phyloP scores from a whole-genome alignment of 1,140 invertebrate genomes.

The Platyscapa corneri region DNA sequence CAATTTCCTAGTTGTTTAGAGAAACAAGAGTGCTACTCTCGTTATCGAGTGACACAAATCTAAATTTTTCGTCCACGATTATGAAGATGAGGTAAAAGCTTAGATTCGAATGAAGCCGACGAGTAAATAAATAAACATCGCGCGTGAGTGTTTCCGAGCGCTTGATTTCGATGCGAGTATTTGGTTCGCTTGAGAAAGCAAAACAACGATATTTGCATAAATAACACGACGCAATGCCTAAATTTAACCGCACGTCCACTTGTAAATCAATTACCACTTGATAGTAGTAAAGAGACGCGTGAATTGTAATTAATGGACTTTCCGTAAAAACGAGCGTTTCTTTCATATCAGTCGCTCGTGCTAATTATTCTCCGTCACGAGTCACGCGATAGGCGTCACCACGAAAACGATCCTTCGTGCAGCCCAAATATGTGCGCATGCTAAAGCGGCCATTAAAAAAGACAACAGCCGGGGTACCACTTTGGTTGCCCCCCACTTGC shows the following conservation, averaged over 20 bases:
- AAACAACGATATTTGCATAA: too few species aligned
- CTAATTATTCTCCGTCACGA: constrained; percentile 41
- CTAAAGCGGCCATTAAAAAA: background rate
- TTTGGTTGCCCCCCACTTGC: background rate
- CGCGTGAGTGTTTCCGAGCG: too few species aligned
- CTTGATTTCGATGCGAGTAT: too few species aligned
- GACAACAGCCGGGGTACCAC: background rate
- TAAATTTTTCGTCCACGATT: too few species aligned
- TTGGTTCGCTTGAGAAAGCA: too few species aligned
- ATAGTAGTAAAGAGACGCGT: background rate
- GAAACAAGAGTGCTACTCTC: too few species aligned
- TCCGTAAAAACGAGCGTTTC: background rate
- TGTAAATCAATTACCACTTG: background rate
- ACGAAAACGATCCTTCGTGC: constrained; percentile 38
- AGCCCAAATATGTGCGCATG: background rate
- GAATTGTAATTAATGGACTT: constrained; percentile 27
- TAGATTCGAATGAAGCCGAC: too few species aligned
- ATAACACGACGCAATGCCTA: too few species aligned
- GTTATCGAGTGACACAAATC: too few species aligned
- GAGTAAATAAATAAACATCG: too few species aligned
- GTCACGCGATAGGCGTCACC: background rate
- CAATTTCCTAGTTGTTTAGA: too few species aligned
- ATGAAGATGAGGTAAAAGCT: too few species aligned
- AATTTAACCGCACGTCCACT: background rate
- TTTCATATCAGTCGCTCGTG: background rate